Percentiles rank a stretch among this genome's conserved stretches.
Evolutionary conservation across 2,797 vertebrate species (phyloP).

Genomic region (Cossypha niveicapilla): DNA sequence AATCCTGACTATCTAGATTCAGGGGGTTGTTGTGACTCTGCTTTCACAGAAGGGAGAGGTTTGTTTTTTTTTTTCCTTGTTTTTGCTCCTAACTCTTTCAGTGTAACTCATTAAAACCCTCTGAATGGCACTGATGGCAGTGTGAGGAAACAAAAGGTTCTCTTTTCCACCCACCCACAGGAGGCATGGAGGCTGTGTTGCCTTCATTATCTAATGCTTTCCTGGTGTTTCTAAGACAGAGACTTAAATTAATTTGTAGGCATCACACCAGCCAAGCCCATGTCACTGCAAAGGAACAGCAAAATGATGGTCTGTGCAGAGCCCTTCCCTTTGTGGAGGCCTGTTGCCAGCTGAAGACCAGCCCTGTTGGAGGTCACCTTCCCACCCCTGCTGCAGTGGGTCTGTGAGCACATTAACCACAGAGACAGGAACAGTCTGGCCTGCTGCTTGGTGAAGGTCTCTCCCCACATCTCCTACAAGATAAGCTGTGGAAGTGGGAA

Average conservation of each 20-base stretch:
- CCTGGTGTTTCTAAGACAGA: neutral
- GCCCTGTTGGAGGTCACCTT: neutral
- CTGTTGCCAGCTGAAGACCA: neutral
- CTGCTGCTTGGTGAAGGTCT: neutral
- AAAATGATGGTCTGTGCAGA: fast-evolving
- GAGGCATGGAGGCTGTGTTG: neutral
- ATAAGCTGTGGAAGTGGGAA: neutral
- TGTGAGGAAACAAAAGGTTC: neutral
- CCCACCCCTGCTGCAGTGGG: neutral
- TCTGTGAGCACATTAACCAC: neutral
- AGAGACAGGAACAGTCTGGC: neutral
- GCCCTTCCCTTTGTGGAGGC: fast-evolving
- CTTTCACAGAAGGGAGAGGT: neutral
- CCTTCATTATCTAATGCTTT: neutral
- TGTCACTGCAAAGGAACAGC: neutral
- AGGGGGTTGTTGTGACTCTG: neutral
- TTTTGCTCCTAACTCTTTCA: neutral
- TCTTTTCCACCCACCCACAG: neutral
- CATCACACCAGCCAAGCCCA: neutral
- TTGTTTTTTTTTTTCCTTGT: neutral
- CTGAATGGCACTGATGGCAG: neutral
- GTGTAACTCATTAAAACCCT: neutral
- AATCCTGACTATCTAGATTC: neutral
- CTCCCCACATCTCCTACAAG: neutral
- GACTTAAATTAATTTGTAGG: neutral